Evolutionary conservation across 2,797 vertebrate genomes (phyloP), one percentile per base, ranked within the genome.

Genomic region (Halcyon smyrnensis): DNA sequence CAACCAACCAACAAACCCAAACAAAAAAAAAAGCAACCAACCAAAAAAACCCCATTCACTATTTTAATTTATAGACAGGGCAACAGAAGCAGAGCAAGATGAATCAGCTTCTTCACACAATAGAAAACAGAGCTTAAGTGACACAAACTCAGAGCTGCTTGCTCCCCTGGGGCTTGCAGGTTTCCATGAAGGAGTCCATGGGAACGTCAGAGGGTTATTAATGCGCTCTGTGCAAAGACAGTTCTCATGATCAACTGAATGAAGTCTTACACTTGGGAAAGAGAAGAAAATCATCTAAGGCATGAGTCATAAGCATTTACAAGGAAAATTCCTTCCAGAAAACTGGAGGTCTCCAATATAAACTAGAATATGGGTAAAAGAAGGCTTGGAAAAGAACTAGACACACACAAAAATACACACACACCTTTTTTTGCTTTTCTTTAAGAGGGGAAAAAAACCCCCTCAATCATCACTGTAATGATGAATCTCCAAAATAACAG

Each of bases 301-400:
- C 21, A 39, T 12, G 28, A 89, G 28, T 76, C 30, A 3, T 17
- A 79, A 54, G n/a, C 17, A 60, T 64, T 62, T 75, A 54, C 2
- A 84, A 63, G 70, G 76, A 84, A 84, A 84, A 76, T 36, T 77
- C 41, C 36, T 86, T 80, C 80, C 48, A 86, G 71, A 86, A 74
- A 75, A 37, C 18, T 32, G 28, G 41, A 57, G 10, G 56, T 45
- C 12, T 84, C 74, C 51, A 86, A 23, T 24, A 65, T 30, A 79
- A 93, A 73, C 14, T 6, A 64, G 57, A 88, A 50, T 24, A 64
- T 1, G 4, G 41, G n/a, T 51, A 64, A 56, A 32, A 27, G 19
- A 84, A 59, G 70, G 54, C 37, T 39, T 51, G 51, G 41, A 41
- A 87, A 79, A 84, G 36, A 87, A 56, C 14, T 12, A 63, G 57